phyloP scores from a whole-genome alignment of 2,797 vertebrate genomes.

The Platyrinchus mystaceus region DNA sequence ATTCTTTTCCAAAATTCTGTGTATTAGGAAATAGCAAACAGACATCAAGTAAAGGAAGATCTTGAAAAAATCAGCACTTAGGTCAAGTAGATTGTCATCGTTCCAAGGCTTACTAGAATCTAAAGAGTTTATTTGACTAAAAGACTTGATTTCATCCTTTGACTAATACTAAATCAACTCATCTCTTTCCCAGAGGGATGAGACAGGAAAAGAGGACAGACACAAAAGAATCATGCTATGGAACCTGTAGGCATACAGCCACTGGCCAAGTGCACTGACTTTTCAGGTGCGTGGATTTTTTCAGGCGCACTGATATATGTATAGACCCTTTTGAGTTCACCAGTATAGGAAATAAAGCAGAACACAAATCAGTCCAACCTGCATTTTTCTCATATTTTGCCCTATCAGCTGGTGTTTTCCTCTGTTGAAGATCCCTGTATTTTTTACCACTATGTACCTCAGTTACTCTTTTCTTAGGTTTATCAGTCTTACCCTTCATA shows the following conservation, averaged over 20 bases:
- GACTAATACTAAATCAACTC: neutral
- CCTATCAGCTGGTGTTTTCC: neutral
- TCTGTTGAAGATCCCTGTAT: neutral
- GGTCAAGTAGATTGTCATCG: neutral
- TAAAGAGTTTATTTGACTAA: neutral
- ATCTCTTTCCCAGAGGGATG: neutral
- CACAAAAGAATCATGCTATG: neutral
- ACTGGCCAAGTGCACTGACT: neutral
- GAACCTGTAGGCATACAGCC: neutral
- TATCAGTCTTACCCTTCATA: neutral
- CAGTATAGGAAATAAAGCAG: neutral
- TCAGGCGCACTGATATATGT: neutral
- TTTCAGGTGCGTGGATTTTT: neutral
- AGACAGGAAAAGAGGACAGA: neutral
- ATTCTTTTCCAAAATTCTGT: neutral
- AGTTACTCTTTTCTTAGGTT: neutral
- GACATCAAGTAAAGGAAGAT: neutral
- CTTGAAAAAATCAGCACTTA: neutral
- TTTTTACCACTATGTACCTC: neutral
- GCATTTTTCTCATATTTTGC: neutral
- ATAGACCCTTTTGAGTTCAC: neutral
- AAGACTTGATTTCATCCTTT: neutral
- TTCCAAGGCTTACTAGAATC: neutral
- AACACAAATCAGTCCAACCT: neutral
- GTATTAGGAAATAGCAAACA: neutral